These are phyloP conservation scores for Chlorops oryzae DNA, from an alignment of 1,140 invertebrate genomes.

Conservation along the genomic window DNA sequence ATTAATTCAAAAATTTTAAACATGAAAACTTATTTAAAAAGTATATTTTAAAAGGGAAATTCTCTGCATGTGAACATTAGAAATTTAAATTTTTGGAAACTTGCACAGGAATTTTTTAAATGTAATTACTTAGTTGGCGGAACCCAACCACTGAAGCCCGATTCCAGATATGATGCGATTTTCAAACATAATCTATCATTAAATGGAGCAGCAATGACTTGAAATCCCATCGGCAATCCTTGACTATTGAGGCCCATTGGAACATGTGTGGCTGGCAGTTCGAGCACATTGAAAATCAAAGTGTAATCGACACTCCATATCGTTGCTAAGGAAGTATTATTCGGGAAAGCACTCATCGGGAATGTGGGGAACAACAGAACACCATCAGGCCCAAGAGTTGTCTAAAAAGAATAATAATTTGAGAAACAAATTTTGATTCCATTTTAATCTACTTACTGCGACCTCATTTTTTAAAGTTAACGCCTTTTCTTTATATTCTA, in stretches of 20 bases:
- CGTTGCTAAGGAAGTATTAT: constrained; percentile 55
- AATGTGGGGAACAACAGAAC: constrained; percentile 73
- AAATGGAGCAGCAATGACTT: constrained; percentile 58
- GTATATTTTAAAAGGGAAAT: too few species aligned
- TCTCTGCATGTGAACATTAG: too few species aligned
- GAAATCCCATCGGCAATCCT: constrained; percentile 68
- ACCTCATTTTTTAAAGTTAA: constrained; percentile 19
- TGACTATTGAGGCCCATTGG: constrained; percentile 59
- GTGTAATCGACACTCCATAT: constrained; percentile 62
- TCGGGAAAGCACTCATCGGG: constrained; percentile 58
- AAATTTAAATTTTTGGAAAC: too few species aligned
- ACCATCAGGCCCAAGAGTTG: constrained; percentile 56
- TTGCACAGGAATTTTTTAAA: too few species aligned
- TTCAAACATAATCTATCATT: constrained; percentile 70
- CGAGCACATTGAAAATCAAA: constrained; percentile 68
- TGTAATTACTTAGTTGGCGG: constrained; percentile 16
- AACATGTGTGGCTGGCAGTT: constrained; percentile 68
- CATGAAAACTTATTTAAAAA: too few species aligned
- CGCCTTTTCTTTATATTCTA: constrained; percentile 19
- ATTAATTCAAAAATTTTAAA: too few species aligned
- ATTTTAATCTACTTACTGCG: constrained; percentile 21
- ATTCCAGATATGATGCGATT: constrained; percentile 71
- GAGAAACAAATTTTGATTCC: not conserved
- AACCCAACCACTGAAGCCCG: constrained; percentile 73
- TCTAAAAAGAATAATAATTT: constrained; percentile 40